Conservation (phyloP, 2,888 invertebrate species). For the Panopea generosa region DNA sequence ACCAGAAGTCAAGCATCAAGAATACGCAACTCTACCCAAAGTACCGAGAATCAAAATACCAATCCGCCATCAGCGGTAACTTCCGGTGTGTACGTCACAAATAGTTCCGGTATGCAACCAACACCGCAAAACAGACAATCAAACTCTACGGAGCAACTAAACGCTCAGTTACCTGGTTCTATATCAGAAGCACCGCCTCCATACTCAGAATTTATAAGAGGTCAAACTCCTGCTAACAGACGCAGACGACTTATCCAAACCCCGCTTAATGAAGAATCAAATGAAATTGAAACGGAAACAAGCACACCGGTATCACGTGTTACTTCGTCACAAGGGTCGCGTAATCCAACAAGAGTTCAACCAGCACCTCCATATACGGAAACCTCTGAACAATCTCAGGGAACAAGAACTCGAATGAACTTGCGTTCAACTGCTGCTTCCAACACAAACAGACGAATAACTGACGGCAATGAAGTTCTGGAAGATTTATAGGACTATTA, state of each 20-base stretch:
- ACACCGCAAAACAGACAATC: too few relatives aligned
- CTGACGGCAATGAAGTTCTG: too few relatives aligned
- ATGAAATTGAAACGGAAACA: neutral
- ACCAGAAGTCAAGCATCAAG: neutral
- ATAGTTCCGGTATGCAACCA: conserved; percentile 16
- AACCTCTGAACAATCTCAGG: too few relatives aligned
- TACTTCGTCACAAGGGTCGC: neutral
- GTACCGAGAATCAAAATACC: neutral
- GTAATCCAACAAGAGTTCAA: conserved; percentile 10
- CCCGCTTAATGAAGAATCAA: conserved; percentile 4
- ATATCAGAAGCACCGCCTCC: conserved; percentile 36
- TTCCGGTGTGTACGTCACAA: conserved; percentile 2
- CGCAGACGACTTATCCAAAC: conserved; percentile 41
- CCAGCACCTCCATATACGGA: neutral
- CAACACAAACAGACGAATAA: too few relatives aligned
- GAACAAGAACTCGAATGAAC: too few relatives aligned
- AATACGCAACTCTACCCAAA: neutral
- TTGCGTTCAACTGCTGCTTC: too few relatives aligned
- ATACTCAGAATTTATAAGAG: conserved; percentile 38
- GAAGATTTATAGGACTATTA: too few relatives aligned
- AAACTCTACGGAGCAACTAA: neutral
- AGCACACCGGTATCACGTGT: neutral
- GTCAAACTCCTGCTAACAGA: conserved; percentile 23
- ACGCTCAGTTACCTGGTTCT: conserved; percentile 16
- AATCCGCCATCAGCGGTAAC: neutral